Base-by-base conservation (phyloP, 2,113 vertebrate genomes). In the Nansenia antarctica region DNA sequence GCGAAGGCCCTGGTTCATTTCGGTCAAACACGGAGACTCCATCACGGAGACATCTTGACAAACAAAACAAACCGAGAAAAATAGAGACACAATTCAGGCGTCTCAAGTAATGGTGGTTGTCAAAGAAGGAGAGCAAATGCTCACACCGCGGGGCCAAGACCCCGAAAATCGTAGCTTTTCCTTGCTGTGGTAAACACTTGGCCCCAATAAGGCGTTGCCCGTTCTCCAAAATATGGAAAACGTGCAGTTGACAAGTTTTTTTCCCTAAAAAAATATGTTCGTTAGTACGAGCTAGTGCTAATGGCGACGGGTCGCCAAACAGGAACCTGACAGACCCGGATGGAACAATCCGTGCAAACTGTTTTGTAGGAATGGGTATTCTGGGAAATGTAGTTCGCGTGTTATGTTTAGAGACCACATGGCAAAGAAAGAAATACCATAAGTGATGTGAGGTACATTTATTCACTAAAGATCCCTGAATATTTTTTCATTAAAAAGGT, bases 21-120 rank as follows among this genome's bases (percentile, higher is more conserved):
- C 95, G 92, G 85, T 93, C 92, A 81, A 81, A 94, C 92, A 88
- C 94, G 92, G 93, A 85, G 78, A 91, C 92, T 92, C 94, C 94
- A 95, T 98, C 90, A 98, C 96, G 96, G 96, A 94, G 95, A 98
- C 96, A 98, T 98, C 91, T 94, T 94, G 72, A 88, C 82, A 67
- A 82, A 47, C 47, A 80, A 87, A 85, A 86, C 90, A 86, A 87
- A 77, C 70, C 26, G 47, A 90, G 83, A 79, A 86, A 88, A 92
- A 89, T 15, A 88, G 90, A 90, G 91, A 92, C 88, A 88, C 87
- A 88, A 76, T 90, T 65, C 81, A 72, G 82, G 89, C 89, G 90
- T 93, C 92, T 93, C 88, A 89, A n/a, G 58, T 84, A 71, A 80
- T 32, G 61, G 2, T 70, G 71, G 31, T 57, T 70, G 61, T 3